Conservation (phyloP, 2,888 invertebrate genomes). For the Elysia crispata region DNA sequence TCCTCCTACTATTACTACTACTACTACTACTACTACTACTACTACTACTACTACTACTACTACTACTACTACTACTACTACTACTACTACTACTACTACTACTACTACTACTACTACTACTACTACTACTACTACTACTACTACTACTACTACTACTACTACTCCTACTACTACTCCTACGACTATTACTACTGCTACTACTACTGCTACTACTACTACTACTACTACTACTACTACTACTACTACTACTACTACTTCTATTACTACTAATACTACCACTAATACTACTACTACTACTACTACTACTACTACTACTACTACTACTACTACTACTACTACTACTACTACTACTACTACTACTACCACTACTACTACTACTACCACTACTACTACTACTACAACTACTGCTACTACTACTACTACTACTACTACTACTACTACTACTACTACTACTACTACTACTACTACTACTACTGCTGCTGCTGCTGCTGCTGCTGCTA, state of each 20-base stretch:
- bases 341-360: conserved; percentile 7
- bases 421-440: neutral
- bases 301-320: neutral
- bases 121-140: neutral
- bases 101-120: no score
- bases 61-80: neutral
- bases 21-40: conserved; percentile 27
- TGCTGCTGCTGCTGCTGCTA: neutral
- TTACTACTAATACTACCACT: no score
- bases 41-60: conserved; percentile 4
- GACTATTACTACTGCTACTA: conserved; percentile 10
- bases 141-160: conserved; percentile 10
- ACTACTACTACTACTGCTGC: neutral
- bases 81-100: no score
- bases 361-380: conserved; percentile 11
- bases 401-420: conserved; percentile 3
- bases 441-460: conserved; percentile 29
- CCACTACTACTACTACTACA: conserved; percentile 18
- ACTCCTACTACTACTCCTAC: neutral
- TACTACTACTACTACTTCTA: neutral
- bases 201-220: conserved; percentile 23
- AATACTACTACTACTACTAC: no score
- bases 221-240: neutral
- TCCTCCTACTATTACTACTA: neutral
- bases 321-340: conserved; percentile 10